A percentile compares a stretch with the other conserved stretches of the same genome.
phyloP scores from a whole-genome alignment of 2,888 invertebrate species.

The Protophormia terraenovae region DNA sequence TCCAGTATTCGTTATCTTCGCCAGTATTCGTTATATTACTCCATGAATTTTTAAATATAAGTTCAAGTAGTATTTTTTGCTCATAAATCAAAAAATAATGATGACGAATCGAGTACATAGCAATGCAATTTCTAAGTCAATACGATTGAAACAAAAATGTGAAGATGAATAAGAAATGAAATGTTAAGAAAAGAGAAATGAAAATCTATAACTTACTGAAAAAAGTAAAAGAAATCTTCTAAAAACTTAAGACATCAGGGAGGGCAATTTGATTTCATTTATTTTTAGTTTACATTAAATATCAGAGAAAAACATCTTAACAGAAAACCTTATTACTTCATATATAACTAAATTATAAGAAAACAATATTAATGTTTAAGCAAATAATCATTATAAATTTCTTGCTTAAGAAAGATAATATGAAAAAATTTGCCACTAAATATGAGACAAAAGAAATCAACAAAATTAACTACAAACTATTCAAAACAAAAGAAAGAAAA shows the following conservation, averaged over 20 bases:
- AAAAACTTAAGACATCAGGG: not conserved
- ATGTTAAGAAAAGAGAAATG: not conserved
- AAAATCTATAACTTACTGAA: not conserved
- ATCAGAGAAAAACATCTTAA: not conserved
- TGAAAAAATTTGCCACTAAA: not conserved
- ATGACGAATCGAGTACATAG: conserved; percentile 54
- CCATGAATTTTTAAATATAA: conserved; percentile 30
- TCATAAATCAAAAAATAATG: conserved; percentile 61
- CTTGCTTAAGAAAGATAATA: not conserved
- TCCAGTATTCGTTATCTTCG: too few relatives aligned
- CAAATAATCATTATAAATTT: not conserved
- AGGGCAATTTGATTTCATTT: not conserved
- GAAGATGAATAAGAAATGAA: not conserved
- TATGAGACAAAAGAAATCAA: not conserved
- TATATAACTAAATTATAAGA: not conserved
- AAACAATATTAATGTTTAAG: not conserved
- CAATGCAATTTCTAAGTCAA: conserved; percentile 54
- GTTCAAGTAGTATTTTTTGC: conserved; percentile 53
- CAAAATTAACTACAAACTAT: too few relatives aligned
- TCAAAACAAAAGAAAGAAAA: too few relatives aligned
- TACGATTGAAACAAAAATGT: conserved; percentile 12
- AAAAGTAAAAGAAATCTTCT: not conserved
- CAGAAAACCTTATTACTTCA: not conserved
- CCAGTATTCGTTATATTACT: not conserved
- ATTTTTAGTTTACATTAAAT: not conserved